Conservation (phyloP, 2,797 vertebrate species). For the Phoebastria nigripes region DNA sequence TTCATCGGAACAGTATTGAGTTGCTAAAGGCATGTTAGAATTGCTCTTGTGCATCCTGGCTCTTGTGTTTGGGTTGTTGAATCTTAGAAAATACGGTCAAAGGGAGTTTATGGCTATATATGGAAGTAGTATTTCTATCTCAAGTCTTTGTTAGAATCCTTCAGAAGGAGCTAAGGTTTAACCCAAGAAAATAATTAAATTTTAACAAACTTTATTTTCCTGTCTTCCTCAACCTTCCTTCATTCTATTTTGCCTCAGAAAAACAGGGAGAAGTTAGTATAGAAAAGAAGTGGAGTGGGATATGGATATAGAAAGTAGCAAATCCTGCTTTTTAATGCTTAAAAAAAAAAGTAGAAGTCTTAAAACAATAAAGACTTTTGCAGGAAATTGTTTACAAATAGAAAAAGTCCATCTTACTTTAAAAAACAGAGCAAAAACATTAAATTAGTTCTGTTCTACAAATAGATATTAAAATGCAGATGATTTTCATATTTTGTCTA, state of each 20-base stretch:
- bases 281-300: not conserved
- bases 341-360: not conserved
- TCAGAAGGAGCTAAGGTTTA: not conserved
- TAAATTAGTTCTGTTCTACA: not conserved
- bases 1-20: not conserved
- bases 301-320: not conserved
- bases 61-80: not conserved
- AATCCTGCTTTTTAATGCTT: not conserved
- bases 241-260: not conserved
- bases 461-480: not conserved
- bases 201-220: not conserved
- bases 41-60: not conserved
- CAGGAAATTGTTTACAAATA: not conserved
- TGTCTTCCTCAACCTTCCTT: not conserved
- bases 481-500: not conserved
- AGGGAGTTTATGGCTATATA: not conserved
- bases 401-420: not conserved
- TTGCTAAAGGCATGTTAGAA: not conserved
- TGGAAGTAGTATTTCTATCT: not conserved
- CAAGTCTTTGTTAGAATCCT: not conserved
- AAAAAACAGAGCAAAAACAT: not conserved
- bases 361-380: not conserved
- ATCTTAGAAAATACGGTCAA: not conserved
- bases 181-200: not conserved
- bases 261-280: not conserved